Base-by-base conservation (phyloP, 2,888 invertebrate species). In the Scaptomyza cyrtandrae region DNA sequence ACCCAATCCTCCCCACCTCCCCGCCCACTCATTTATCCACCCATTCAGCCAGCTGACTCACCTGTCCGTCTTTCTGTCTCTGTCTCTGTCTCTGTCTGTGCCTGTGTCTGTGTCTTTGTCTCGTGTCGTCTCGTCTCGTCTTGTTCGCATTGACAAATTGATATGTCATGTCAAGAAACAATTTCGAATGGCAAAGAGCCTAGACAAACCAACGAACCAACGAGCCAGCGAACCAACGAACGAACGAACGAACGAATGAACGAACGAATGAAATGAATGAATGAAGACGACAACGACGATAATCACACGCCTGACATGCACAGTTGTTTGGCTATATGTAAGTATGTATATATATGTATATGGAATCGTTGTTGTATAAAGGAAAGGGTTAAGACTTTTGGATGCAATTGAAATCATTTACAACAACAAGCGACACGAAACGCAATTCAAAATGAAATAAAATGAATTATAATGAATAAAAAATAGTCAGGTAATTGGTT, bases 141-240 rank as follows among this genome's bases (percentile, higher is more conserved):
- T 85, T 80, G 87, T 79, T 86, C 73, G 82, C 77, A 84, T 88
- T 84, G 85, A 76, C 86, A 89, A 91, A 91, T 91, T 90, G 89
- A 90, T 88, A 89, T 91, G 88, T 90, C 91, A 91, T 91, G 92
- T 90, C 88, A 90, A 90, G 90, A 91, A 92, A 91, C 91, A 91
- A 92, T 91, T 92, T 91, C 72, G 41, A 41, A 41, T 72, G 80
- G 67, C 77, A 53, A 56, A 77, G 69, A 74, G 73, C 86, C 78
- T 69, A 82, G 78, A 76, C 82, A 61, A 63, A 16, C 39, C 2
- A 41, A 41, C 10, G 16, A 41, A 41, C 48, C 49, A 44, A n/a
- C n/a, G n/a, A n/a, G n/a, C n/a, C n/a, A n/a, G n/a, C n/a, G n/a
- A n/a, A n/a, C n/a, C n/a, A n/a, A n/a, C n/a, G n/a, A n/a, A n/a